Conservation (phyloP, 1,140 invertebrate genomes). For the Drosophila kanapiae region DNA sequence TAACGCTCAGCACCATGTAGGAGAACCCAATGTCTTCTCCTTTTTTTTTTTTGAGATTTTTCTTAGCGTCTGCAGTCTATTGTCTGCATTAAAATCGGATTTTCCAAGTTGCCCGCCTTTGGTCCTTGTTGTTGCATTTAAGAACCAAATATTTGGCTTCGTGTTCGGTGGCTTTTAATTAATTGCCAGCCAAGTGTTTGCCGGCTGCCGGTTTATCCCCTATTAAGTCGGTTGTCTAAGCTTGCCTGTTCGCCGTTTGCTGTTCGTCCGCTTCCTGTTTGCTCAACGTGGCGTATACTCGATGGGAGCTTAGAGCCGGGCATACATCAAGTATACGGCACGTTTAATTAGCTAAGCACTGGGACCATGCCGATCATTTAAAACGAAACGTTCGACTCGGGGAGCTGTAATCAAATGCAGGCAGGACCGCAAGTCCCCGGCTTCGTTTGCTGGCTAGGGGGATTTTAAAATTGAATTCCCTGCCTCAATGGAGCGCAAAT, state of each 20-base stretch:
- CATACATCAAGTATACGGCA: constrained; percentile 30
- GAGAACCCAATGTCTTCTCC: neutral
- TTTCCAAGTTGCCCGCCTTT: constrained; percentile 18
- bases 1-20: constrained; percentile 28
- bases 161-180: constrained; percentile 61
- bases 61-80: neutral
- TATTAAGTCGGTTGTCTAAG: constrained; percentile 49
- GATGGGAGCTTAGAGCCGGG: constrained; percentile 19
- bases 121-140: constrained; percentile 28
- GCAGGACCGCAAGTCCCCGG: constrained; percentile 45
- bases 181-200: constrained; percentile 66
- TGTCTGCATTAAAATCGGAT: constrained; percentile 35
- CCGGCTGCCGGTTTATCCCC: constrained; percentile 36
- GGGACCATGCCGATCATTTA: constrained; percentile 51
- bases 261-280: constrained; percentile 40
- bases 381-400: constrained; percentile 29
- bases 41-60: neutral
- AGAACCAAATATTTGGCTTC: constrained; percentile 47
- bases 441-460: constrained; percentile 20
- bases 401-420: constrained; percentile 69
- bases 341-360: constrained; percentile 60
- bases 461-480: constrained; percentile 80
- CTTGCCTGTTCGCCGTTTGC: constrained; percentile 7
- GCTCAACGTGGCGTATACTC: constrained; percentile 55
- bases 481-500: constrained; percentile 76